phyloP scores from a whole-genome alignment of 2,113 vertebrate species.

The Alethe castanea region DNA sequence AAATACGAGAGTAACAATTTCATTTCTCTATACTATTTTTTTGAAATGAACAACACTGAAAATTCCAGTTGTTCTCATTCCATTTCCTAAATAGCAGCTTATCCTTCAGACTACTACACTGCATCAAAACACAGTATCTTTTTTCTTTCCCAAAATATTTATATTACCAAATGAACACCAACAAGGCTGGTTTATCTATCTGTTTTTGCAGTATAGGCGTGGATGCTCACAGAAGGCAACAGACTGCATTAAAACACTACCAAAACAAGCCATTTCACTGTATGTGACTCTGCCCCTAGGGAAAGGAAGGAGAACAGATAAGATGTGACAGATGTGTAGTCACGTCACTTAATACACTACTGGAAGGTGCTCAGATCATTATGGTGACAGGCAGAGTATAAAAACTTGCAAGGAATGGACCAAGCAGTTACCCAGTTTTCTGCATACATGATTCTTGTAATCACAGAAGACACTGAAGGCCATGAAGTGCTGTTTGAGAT shows the following conservation, averaged over 20 bases:
- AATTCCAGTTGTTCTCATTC: background rate
- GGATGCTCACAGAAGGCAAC: conserved; percentile 33
- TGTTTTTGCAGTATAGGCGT: background rate
- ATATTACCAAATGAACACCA: conserved; percentile 13
- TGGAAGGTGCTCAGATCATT: conserved; percentile 60
- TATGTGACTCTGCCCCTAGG: conserved; percentile 35
- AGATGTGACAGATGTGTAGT: conserved; percentile 66
- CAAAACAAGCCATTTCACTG: conserved; percentile 54
- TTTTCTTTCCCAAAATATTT: background rate
- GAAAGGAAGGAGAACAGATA: conserved; percentile 43
- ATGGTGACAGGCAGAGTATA: background rate
- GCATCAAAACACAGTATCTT: background rate
- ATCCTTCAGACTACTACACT: background rate
- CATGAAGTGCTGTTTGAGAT: background rate
- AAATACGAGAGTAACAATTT: background rate
- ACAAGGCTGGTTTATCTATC: background rate
- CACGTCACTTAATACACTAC: conserved; percentile 58
- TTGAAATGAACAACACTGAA: background rate
- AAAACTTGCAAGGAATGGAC: conserved; percentile 47
- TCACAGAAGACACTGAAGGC: background rate
- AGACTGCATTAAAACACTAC: conserved; percentile 47
- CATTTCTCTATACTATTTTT: background rate
- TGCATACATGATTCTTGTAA: background rate
- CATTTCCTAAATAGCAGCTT: background rate
- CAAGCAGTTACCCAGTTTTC: background rate